Base-by-base conservation (phyloP, 1,140 invertebrate species). In the Luehdorfia chinensis region DNA sequence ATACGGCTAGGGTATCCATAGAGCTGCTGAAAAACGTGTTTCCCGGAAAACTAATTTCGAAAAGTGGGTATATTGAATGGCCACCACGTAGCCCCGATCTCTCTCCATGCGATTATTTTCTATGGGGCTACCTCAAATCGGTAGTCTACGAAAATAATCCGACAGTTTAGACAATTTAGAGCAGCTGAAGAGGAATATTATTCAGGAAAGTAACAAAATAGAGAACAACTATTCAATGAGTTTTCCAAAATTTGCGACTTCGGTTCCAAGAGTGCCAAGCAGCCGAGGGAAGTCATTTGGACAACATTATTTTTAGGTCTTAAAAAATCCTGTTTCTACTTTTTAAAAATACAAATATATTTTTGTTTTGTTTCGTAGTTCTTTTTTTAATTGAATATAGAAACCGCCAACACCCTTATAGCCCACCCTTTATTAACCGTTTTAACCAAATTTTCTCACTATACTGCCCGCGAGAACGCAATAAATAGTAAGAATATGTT, bases 101-200 rank as follows among this genome's bases (percentile, higher is more conserved):
- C 25, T 6, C 25, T 28, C 51, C 54, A 36, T 55, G 43, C 11
- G 63, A 75, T 49, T 73, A 59, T 51, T 75, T 69, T 57, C 18
- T 69, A 12, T 71, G 62, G 59, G 54, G 64, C 30, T 72, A 66
- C 44, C 27, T 78, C 12, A 75, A 75, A 55, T 57, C 43, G 5
- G 49, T 49, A 28, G 60, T 67, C 6, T 60, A 70, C 51, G 53
- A 50, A 25, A 66, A 64, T 51, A 59, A 55, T 44, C 45, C 50
- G 13, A 55, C 28, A 47, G n/a, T n/a, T n/a, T n/a, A n/a, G n/a
- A n/a, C n/a, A 25, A 5, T 25, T 25, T 50, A 46, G 30, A 48
- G 30, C 47, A 32, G 18, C 14, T 54, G 2, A 47, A 54, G 16
- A 47, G 44, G 47, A 50, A 50, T 12, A 54, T 59, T 50, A 36